Evolutionary conservation across 2,888 invertebrate species (phyloP).

Genomic region (Caenorhabditis sp.): DNA sequence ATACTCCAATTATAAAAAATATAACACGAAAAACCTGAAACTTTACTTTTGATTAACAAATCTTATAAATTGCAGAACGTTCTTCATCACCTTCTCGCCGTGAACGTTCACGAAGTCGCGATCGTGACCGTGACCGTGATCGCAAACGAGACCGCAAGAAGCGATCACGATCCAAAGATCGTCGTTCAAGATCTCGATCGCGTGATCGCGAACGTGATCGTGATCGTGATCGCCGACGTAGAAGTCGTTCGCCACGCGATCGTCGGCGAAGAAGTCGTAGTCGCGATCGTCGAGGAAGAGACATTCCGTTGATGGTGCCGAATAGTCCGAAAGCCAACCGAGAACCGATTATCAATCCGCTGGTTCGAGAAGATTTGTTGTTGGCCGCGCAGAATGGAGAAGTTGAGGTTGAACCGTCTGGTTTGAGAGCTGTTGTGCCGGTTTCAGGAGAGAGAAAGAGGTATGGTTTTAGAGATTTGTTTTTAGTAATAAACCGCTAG

Average conservation of each 20-base stretch:
- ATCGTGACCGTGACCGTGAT: conserved; percentile 43
- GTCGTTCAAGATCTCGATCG: conserved; percentile 31
- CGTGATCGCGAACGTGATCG: conserved; percentile 45
- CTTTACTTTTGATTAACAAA: no score
- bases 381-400: conserved; percentile 26
- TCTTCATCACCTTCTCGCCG: conserved; percentile 3
- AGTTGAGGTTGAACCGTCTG: conserved; percentile 16
- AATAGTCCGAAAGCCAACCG: conserved; percentile 30
- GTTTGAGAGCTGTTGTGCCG: conserved; percentile 28
- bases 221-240: conserved; percentile 17
- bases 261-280: conserved; percentile 11
- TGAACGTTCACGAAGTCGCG: conserved; percentile 13
- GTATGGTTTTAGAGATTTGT: neutral
- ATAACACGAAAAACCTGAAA: no score
- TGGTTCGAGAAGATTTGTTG: conserved; percentile 52
- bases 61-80: conserved; percentile 1
- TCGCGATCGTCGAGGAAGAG: conserved; percentile 16
- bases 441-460: conserved; percentile 15
- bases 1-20: no score
- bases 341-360: conserved; percentile 56
- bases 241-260: conserved; percentile 23
- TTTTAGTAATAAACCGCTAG: neutral
- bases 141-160: conserved; percentile 22
- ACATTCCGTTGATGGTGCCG: conserved; percentile 33
- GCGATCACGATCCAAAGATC: conserved; percentile 14